Conservation (phyloP, 2,888 invertebrate genomes). For the Cinara cedri region DNA sequence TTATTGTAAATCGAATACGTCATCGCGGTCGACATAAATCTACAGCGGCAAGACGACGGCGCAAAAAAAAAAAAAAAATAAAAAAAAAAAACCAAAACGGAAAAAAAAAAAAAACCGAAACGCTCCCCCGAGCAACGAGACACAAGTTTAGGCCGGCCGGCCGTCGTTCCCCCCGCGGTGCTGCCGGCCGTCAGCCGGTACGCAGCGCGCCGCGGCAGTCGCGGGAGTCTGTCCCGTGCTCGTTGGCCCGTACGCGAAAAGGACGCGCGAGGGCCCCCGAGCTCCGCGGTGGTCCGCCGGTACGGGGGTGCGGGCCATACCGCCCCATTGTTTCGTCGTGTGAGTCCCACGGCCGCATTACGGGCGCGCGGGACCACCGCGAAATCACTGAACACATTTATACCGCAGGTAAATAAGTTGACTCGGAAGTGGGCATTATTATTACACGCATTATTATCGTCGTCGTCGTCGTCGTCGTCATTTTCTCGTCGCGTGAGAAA, state of each 20-base stretch:
- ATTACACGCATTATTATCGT: constrained; percentile 2
- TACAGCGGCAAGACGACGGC: no score
- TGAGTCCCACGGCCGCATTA: constrained; percentile 56
- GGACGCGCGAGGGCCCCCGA: constrained; percentile 9
- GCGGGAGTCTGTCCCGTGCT: constrained; percentile 10
- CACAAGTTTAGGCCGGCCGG: background rate
- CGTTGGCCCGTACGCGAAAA: constrained; percentile 43
- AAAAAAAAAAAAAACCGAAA: no score
- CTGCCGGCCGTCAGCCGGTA: background rate
- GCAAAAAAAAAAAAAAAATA: no score
- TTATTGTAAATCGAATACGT: no score
- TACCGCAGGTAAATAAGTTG: constrained; percentile 35
- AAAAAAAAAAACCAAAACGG: no score
- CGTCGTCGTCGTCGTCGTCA: background rate
- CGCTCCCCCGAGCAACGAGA: no score
- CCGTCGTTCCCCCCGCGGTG: background rate
- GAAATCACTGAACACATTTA: constrained; percentile 54
- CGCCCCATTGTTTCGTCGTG: constrained; percentile 57
- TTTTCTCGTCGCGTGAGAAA: constrained; percentile 42
- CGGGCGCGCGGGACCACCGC: constrained; percentile 38
- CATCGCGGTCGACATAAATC: no score
- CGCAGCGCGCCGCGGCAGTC: no score
- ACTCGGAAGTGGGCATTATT: constrained; percentile 50
- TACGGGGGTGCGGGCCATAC: constrained; percentile 35
- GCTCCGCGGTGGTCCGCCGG: constrained; percentile 49